Conservation (phyloP, 92 coral and sea anemone genomes). For the Bergia puertoricense region DNA sequence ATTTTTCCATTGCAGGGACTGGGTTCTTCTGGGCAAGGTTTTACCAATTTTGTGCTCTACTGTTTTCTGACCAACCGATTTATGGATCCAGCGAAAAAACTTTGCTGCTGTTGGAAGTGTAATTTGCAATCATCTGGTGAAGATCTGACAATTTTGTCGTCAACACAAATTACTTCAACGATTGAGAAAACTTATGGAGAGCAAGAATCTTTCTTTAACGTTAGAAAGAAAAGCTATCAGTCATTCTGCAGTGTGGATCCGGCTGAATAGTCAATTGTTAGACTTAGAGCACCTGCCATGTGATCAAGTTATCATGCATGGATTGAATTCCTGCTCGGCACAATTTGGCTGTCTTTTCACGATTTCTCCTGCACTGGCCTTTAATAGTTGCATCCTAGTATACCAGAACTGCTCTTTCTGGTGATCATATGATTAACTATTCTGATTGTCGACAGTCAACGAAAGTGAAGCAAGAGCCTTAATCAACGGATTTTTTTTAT, state of each 20-base stretch:
- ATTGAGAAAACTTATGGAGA: slow-evolving; percentile 1
- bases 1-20: slow-evolving; percentile 11
- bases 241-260: background rate
- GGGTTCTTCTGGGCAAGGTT: slow-evolving; percentile 9
- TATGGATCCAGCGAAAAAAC: background rate
- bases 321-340: no score
- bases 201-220: slow-evolving; percentile 13
- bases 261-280: no score
- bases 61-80: slow-evolving; percentile 29
- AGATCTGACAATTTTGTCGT: background rate
- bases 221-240: slow-evolving; percentile 7
- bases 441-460: no score
- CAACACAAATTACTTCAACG: slow-evolving; percentile 1
- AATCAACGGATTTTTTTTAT: no score
- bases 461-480: no score
- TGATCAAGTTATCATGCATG: no score
- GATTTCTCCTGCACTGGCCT: no score
- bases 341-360: no score
- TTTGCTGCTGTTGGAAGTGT: slow-evolving; percentile 1
- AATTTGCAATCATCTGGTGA: background rate
- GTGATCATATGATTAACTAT: no score
- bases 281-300: no score
- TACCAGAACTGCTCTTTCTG: no score
- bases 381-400: no score
- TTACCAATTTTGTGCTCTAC: slow-evolving; percentile 19